phyloP scores from a whole-genome alignment of 2,797 vertebrate species.

The Sternotherus odoratus region DNA sequence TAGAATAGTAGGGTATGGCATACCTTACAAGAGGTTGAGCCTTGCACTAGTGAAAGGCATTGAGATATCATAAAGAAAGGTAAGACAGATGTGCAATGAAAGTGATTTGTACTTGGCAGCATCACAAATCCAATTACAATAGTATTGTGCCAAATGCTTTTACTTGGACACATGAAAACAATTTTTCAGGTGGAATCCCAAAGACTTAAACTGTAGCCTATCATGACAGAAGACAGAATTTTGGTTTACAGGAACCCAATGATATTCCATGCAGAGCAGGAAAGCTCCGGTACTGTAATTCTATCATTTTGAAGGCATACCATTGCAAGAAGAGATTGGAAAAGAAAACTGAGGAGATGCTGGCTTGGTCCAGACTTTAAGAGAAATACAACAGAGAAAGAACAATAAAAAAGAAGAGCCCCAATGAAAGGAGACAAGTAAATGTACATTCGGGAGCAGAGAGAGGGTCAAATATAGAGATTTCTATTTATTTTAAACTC shows the following conservation, averaged over 20 bases:
- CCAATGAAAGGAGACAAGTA: background rate
- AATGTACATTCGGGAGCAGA: fast-evolving
- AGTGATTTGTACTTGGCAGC: background rate
- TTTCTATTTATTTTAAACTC: slow-evolving; percentile 65
- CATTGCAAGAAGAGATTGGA: background rate
- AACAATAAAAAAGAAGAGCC: background rate
- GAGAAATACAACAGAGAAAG: background rate
- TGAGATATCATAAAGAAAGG: background rate
- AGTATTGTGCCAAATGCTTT: background rate
- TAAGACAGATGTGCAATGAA: background rate
- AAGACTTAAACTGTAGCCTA: background rate
- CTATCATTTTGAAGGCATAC: background rate
- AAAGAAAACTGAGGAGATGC: background rate
- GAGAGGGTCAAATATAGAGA: background rate
- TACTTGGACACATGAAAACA: background rate
- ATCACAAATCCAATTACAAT: background rate
- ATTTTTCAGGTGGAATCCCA: background rate
- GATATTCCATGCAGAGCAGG: background rate
- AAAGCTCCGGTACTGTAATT: background rate
- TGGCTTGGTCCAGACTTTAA: background rate
- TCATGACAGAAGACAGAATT: background rate
- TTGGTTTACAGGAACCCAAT: background rate
- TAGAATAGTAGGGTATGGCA: background rate
- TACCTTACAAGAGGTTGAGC: background rate
- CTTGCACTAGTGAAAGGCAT: background rate